These are phyloP conservation scores for Drosophila anomalata DNA, from an alignment of 2,888 invertebrate genomes.

Conservation along the genomic window DNA sequence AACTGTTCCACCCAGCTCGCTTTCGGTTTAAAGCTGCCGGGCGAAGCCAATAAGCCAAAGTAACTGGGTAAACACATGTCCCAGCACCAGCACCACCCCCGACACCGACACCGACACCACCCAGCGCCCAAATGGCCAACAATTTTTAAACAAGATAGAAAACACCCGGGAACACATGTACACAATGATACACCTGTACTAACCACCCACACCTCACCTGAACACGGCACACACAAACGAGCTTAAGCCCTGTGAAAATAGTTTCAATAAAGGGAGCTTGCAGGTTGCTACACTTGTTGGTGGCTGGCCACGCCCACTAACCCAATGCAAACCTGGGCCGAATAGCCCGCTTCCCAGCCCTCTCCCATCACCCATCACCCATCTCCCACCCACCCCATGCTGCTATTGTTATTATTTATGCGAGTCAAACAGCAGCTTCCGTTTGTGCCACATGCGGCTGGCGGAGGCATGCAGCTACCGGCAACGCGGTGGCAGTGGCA, in stretches of 20 bases:
- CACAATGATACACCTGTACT: conserved; percentile 30
- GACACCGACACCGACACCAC: too few relatives aligned
- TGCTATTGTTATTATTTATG: conserved; percentile 77
- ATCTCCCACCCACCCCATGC: conserved; percentile 4
- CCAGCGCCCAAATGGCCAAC: conserved; percentile 46
- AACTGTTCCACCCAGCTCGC: conserved; percentile 17
- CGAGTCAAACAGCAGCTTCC: conserved; percentile 79
- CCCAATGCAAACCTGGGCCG: conserved; percentile 1
- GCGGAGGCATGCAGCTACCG: conserved; percentile 51
- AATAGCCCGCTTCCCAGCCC: not conserved
- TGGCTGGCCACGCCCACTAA: conserved; percentile 54
- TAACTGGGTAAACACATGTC: conserved; percentile 55
- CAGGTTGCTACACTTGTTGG: conserved; percentile 71
- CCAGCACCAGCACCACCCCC: conserved; percentile 8
- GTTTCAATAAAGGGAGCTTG: conserved; percentile 66
- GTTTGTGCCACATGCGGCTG: conserved; percentile 77
- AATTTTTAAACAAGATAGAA: conserved; percentile 59
- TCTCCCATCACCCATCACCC: not conserved
- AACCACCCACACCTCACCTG: not conserved
- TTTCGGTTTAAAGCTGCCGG: conserved; percentile 30
- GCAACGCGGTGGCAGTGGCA: not conserved
- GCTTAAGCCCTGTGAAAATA: conserved; percentile 71
- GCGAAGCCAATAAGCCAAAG: conserved; percentile 59
- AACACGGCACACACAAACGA: conserved; percentile 4
- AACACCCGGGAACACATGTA: conserved; percentile 48